Base-by-base conservation (phyloP, 2,113 vertebrate species). In the Rhizomys pruinosus region DNA sequence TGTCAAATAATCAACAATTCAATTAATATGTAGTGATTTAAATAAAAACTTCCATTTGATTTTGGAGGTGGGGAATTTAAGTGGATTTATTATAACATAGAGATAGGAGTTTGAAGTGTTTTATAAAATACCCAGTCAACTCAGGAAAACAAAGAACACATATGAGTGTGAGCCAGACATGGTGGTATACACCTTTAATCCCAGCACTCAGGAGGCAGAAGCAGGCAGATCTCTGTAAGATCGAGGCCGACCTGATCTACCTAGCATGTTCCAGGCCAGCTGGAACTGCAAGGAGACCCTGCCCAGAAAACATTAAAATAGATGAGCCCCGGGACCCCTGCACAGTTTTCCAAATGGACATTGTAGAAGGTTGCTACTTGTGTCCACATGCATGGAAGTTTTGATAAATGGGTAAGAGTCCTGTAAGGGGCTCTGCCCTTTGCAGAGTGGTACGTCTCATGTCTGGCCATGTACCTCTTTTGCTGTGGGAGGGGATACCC, bases 1-100 rank as follows among this genome's bases (percentile, higher is more conserved):
- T 73, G 66, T 78, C 73, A 91, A 73, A 61, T 42, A 91, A 78
- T 72, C 64, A 32, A 68, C 59, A 85, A 92, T 68, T 85, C 29
- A 42, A 77, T 3, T 92, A 73, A 39, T 23, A 32, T n/a, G 7
- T 37, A 57, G 27, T 37, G 20, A 89, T 68, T 63, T 39, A 64
- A 64, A 25, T 42, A 16, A 80, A 74, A 88, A 96, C 32, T 16
- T 44, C 22, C 68, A 64, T 64, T 94, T 86, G 47, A 68, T 37
- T 32, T 84, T 87, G 76, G 19, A 84, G 8, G n/a, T 66, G 27
- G 89, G 59, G 10, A 42, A 4, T 22, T 84, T 84, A 23, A 64
- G 12, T 47, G 37, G 72, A 20, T n/a, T 91, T 73, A 74, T 32
- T 59, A 59, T 20, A 39, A 91, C 63, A 29, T 44, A 34, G 78